Conservation (phyloP, 2,797 vertebrate species). For the Pangasius mekongensis region DNA sequence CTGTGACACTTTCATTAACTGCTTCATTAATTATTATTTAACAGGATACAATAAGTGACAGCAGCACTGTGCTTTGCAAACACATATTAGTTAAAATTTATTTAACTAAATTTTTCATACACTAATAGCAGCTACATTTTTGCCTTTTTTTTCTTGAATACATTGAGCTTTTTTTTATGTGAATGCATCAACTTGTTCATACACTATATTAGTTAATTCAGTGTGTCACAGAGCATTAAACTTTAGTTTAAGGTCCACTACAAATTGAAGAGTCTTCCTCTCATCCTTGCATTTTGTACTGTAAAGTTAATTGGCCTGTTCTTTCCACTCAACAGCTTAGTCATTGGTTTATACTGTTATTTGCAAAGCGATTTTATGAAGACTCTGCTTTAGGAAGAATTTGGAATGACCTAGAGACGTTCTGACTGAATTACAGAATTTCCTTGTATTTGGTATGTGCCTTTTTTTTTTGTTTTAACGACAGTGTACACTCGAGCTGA, state of each 20-base stretch:
- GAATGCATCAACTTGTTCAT: not conserved
- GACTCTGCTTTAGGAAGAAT: not conserved
- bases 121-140: not conserved
- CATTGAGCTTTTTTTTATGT: not conserved
- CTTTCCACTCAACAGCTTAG: not conserved
- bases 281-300: not conserved
- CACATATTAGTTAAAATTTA: not conserved
- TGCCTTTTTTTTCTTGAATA: not conserved
- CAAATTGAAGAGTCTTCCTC: not conserved
- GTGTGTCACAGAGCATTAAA: not conserved
- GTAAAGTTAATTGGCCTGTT: not conserved
- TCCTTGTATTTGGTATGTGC: not conserved
- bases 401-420: not conserved
- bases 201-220: not conserved
- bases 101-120: not conserved
- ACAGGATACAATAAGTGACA: slow-evolving; percentile 1
- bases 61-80: not conserved
- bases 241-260: slow-evolving; percentile 15
- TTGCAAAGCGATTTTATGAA: not conserved
- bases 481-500: not conserved
- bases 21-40: slow-evolving; percentile 31
- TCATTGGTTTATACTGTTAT: slow-evolving; percentile 2
- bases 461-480: not conserved
- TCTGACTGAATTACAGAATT: not conserved
- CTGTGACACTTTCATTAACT: slow-evolving; percentile 35